A percentile compares a stretch with the other conserved stretches of the same genome.
Conservation (phyloP, 2,113 vertebrate genomes). For the Ptychochromis oligacanthus region DNA sequence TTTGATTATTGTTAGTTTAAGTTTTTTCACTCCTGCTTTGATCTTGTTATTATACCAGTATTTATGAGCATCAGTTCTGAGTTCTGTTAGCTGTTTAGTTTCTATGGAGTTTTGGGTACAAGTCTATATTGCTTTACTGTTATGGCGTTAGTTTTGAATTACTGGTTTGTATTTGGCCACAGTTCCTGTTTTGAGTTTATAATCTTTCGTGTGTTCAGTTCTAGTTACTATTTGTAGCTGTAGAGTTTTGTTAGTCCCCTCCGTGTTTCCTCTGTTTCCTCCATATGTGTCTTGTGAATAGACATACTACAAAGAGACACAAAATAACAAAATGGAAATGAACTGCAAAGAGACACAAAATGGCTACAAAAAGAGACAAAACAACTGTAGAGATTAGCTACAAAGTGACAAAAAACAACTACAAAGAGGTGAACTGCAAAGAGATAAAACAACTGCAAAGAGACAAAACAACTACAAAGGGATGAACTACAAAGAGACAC, state of each 20-base stretch:
- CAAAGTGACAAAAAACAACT: too few relatives aligned
- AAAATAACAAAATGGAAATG: neutral
- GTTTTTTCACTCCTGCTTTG: too few relatives aligned
- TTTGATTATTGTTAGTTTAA: neutral
- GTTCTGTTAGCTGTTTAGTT: neutral
- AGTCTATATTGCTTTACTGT: neutral
- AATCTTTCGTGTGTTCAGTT: too few relatives aligned
- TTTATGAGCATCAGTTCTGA: neutral
- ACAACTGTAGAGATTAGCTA: too few relatives aligned
- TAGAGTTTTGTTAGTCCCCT: neutral
- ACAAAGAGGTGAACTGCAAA: too few relatives aligned
- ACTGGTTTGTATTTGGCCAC: too few relatives aligned
- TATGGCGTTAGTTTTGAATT: neutral
- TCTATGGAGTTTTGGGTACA: neutral
- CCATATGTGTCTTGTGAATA: neutral
- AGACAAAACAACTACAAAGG: neutral
- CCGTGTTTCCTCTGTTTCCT: neutral
- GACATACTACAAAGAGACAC: neutral
- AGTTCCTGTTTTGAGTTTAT: too few relatives aligned
- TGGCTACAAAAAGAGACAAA: too few relatives aligned
- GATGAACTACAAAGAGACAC: neutral
- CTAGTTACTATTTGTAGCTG: too few relatives aligned
- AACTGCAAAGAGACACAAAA: fast-evolving
- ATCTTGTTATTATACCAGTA: neutral
- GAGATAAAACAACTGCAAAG: neutral